Evolutionary conservation across 2,797 vertebrate species (phyloP), one percentile per base, ranked within the genome.

Genomic region (Heterohyrax brucei): DNA sequence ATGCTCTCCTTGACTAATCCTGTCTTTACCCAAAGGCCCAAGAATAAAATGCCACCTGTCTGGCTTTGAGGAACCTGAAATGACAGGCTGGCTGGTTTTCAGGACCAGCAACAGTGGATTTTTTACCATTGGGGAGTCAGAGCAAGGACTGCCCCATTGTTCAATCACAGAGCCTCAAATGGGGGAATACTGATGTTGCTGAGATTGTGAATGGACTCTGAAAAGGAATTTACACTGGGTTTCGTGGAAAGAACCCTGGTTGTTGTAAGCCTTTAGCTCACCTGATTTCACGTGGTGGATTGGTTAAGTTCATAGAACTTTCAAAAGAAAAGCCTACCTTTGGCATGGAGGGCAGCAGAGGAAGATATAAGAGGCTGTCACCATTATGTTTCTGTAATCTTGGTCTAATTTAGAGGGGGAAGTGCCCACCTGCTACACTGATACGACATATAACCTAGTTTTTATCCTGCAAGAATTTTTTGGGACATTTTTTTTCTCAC

Each of bases 1-100:
- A 98, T 98, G 46, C 98, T 98, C 97, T 98, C 98, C 98, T 98
- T 98, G 97, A 98, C 97, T 98, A 96, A 98, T 96, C 98, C 87
- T 98, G 98, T 98, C 98, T 97, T 97, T 98, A 96, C 98, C 98
- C 95, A 83, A 96, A 97, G 98, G 98, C 98, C 98, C 98, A 99
- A 99, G 98, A 99, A 98, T 99, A 98, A 99, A 98, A 96, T 96
- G 97, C 98, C 98, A 98, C 98, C 98, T 98, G 98, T 95, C 98
- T 98, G 98, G 96, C 98, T 98, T 98, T 98, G 98, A 98, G 98
- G 98, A 98, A 98, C 98, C 98, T 97, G 97, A 96, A 93, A 96
- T 89, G 93, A 95, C 85, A 91, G 92, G 53, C 89, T 96, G 89
- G 78, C 94, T 96, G 94, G 89, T 84, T 92, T 93, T 97, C 78